A percentile compares a stretch with the other conserved stretches of the same genome.
These are phyloP conservation scores for Poeciliopsis occidentalis DNA, from an alignment of 2,113 vertebrate genomes.

Conservation along the genomic window DNA sequence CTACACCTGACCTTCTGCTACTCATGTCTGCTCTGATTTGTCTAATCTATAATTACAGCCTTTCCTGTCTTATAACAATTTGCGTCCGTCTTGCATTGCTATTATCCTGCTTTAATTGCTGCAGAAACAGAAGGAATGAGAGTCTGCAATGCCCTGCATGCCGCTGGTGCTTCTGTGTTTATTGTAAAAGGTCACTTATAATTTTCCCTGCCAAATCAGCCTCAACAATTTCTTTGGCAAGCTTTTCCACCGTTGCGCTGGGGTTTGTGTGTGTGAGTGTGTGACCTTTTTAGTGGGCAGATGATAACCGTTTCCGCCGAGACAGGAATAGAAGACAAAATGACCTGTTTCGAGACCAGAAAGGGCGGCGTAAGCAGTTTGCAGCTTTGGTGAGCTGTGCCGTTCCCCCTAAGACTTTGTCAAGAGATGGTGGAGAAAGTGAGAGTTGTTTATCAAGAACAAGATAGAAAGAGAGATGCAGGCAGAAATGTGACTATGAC, in stretches of 20 bases:
- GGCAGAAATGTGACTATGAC: conserved; percentile 42
- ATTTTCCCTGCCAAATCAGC: conserved; percentile 75
- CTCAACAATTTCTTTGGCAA: conserved; percentile 73
- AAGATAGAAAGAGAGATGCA: conserved; percentile 37
- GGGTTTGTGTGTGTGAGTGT: conserved; percentile 60
- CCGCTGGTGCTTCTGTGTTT: conserved; percentile 57
- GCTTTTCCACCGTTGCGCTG: conserved; percentile 56
- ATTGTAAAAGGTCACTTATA: conserved; percentile 76
- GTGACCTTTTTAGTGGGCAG: conserved; percentile 79
- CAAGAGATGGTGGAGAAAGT: conserved; percentile 31
- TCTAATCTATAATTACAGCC: conserved; percentile 49
- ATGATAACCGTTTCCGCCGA: conserved; percentile 75
- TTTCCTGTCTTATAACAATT: conserved; percentile 50
- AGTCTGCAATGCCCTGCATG: conserved; percentile 46
- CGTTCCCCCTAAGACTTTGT: conserved; percentile 40
- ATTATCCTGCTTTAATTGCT: conserved; percentile 34
- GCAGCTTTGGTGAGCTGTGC: conserved; percentile 56
- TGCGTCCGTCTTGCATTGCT: conserved; percentile 12
- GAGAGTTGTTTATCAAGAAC: neutral
- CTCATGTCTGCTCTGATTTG: conserved; percentile 48
- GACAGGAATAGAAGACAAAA: conserved; percentile 82
- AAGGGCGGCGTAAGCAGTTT: conserved; percentile 74
- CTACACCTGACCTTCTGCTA: conserved; percentile 57
- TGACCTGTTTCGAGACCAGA: conserved; percentile 78
- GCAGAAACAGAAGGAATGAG: conserved; percentile 35